Evolutionary conservation across 2,888 invertebrate genomes (phyloP).

Genomic region (Bibio marci): DNA sequence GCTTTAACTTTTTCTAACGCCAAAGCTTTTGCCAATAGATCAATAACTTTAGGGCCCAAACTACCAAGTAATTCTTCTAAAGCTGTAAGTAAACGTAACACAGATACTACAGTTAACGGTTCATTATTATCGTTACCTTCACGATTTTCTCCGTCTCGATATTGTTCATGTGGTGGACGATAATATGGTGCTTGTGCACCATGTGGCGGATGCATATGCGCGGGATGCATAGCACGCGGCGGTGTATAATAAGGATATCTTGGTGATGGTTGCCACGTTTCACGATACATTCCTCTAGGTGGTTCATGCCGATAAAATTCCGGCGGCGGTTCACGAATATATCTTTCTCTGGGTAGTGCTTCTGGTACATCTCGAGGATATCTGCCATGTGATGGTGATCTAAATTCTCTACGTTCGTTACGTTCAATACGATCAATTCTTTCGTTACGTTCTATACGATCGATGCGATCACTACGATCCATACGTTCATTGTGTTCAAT

Average conservation of each 20-base stretch:
- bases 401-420: too few species aligned
- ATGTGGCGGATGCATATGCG: conserved; percentile 7
- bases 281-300: neutral
- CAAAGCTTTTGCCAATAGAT: conserved; percentile 57
- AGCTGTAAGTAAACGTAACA: conserved; percentile 59
- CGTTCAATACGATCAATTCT: too few species aligned
- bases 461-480: conserved; percentile 2
- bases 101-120: conserved; percentile 41
- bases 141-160: conserved; percentile 14
- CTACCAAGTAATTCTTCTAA: conserved; percentile 73
- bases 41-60: conserved; percentile 61
- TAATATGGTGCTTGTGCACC: conserved; percentile 6
- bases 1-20: conserved; percentile 56
- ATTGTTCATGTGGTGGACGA: conserved; percentile 19
- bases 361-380: too few species aligned
- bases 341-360: too few species aligned
- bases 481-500: neutral
- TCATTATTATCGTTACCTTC: conserved; percentile 30
- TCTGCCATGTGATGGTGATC: too few species aligned
- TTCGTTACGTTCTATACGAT: neutral
- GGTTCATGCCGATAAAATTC: neutral
- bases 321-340: neutral
- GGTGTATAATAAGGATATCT: neutral
- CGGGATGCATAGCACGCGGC: conserved; percentile 13
- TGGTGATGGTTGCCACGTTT: neutral